Conservation (phyloP, 2,888 invertebrate genomes). For the Erebia aethiops region DNA sequence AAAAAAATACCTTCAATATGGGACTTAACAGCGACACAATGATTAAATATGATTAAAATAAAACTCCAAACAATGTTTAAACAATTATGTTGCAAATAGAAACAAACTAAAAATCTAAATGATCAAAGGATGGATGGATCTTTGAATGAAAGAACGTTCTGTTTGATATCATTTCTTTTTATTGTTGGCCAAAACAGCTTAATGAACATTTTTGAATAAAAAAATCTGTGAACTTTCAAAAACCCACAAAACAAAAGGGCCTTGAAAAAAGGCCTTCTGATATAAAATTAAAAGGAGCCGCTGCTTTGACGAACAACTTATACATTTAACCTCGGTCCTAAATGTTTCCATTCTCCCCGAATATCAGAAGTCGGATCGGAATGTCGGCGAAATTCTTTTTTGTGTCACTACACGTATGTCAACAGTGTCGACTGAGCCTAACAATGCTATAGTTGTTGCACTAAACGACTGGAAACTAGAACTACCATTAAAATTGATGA, state of each 20-base stretch:
- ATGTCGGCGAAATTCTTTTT: slow-evolving; percentile 43
- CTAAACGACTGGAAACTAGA: too few species aligned
- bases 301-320: slow-evolving; percentile 13
- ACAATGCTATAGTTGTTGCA: too few species aligned
- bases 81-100: too few species aligned
- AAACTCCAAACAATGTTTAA: too few species aligned
- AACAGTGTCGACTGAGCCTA: too few species aligned
- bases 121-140: background rate
- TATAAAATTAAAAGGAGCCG: slow-evolving; percentile 16
- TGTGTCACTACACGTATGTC: too few species aligned
- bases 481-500: too few species aligned
- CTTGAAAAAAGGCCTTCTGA: background rate
- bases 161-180: background rate
- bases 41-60: too few species aligned
- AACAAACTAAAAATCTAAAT: too few species aligned
- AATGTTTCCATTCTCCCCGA: slow-evolving; percentile 13
- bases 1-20: too few species aligned
- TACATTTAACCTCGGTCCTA: slow-evolving; percentile 5
- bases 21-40: too few species aligned
- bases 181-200: background rate
- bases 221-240: background rate
- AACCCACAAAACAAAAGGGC: background rate
- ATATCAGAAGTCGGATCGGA: slow-evolving; percentile 35
- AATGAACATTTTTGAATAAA: background rate
- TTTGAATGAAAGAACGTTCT: background rate